A percentile compares a stretch with the other conserved stretches of the same genome.
Conservation (phyloP, 2,113 vertebrate genomes). For the Corydoras sp. region DNA sequence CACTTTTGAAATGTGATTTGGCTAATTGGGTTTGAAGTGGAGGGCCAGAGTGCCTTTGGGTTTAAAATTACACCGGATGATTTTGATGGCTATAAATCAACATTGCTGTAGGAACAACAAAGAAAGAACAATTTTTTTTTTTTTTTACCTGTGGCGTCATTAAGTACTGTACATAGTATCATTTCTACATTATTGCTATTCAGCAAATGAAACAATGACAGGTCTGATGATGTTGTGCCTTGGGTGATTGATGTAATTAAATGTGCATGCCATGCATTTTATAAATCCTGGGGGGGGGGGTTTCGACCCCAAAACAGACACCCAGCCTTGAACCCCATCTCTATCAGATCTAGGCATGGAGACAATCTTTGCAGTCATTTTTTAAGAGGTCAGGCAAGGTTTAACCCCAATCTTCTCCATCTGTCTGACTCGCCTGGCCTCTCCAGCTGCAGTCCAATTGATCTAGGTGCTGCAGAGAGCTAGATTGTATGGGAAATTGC, state of each 20-base stretch:
- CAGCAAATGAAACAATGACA: too few relatives aligned
- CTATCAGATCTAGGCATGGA: slow-evolving; percentile 61
- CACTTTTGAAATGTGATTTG: slow-evolving; percentile 70
- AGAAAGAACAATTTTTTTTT: background rate
- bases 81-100: background rate
- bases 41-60: slow-evolving; percentile 49
- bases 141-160: too few relatives aligned
- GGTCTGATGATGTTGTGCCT: too few relatives aligned
- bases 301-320: slow-evolving; percentile 20
- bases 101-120: background rate
- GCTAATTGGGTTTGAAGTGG: slow-evolving; percentile 73
- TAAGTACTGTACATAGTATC: too few relatives aligned
- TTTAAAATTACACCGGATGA: slow-evolving; percentile 34
- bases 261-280: too few relatives aligned
- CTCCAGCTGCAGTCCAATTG: slow-evolving; percentile 67
- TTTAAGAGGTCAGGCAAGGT: slow-evolving; percentile 61
- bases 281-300: too few relatives aligned
- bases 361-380: slow-evolving; percentile 57
- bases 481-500: slow-evolving; percentile 74
- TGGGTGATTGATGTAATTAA: too few relatives aligned
- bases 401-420: slow-evolving; percentile 74
- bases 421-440: slow-evolving; percentile 60
- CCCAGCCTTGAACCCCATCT: slow-evolving; percentile 41
- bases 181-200: too few relatives aligned
- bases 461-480: slow-evolving; percentile 65